Evolutionary conservation across 2,797 vertebrate species (phyloP).

Genomic region (Chelonia mydas): DNA sequence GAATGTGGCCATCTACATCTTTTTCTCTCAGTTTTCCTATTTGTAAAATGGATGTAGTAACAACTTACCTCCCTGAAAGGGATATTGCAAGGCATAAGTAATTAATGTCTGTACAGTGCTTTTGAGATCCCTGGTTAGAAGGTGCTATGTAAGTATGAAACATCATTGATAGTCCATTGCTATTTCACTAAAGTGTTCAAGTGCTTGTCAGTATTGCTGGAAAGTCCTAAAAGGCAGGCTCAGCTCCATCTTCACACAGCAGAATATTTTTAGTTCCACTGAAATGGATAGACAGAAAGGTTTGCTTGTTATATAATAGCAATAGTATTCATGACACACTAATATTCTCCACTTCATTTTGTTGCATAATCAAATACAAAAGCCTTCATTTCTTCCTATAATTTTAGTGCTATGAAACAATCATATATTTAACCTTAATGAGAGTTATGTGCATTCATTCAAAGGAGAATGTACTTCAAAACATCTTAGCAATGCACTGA

Average conservation of each 20-base stretch:
- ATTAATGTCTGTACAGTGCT: slow-evolving; percentile 1
- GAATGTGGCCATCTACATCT: neutral
- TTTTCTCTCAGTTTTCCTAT: slow-evolving; percentile 3
- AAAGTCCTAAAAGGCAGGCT: neutral
- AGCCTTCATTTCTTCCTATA: neutral
- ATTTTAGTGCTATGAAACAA: neutral
- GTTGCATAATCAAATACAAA: neutral
- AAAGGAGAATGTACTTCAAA: neutral
- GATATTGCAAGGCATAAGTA: neutral
- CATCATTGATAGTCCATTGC: neutral
- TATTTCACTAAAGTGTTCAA: slow-evolving; percentile 24
- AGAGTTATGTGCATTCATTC: neutral
- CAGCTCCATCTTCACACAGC: neutral
- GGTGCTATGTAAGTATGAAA: neutral
- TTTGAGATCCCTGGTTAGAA: slow-evolving; percentile 17
- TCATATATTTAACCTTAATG: neutral
- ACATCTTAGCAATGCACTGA: neutral
- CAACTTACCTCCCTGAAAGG: neutral
- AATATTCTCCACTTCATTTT: neutral
- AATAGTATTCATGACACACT: neutral
- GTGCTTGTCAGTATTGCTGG: neutral
- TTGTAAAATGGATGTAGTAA: neutral
- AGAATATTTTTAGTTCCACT: neutral
- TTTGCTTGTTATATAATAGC: neutral
- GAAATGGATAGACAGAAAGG: neutral